These are phyloP conservation scores for Neoaliturus tenellus DNA, from an alignment of 2,888 invertebrate species.

Conservation along the genomic window DNA sequence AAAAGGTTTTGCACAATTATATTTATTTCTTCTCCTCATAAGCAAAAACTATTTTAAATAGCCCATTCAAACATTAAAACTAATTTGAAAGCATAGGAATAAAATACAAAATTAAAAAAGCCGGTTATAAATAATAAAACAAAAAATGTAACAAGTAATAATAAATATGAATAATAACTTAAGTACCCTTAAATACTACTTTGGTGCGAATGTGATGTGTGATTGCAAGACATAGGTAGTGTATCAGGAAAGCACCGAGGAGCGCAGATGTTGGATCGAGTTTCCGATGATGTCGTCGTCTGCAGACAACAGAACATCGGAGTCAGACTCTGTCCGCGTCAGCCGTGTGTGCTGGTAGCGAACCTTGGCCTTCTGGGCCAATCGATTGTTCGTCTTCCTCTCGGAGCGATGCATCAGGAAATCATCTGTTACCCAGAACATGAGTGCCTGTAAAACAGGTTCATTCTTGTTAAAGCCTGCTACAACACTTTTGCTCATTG, in stretches of 20 bases:
- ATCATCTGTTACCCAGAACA: conserved; percentile 92
- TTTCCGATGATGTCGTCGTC: conserved; percentile 79
- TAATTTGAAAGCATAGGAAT: background rate
- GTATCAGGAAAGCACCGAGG: conserved; percentile 45
- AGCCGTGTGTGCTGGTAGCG: conserved; percentile 78
- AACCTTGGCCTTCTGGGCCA: conserved; percentile 72
- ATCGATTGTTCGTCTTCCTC: conserved; percentile 64
- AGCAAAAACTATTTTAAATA: too few species aligned
- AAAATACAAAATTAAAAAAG: background rate
- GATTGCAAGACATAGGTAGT: background rate
- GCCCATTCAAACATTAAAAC: too few species aligned
- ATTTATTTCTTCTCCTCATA: too few species aligned
- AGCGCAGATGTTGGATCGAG: conserved; percentile 8
- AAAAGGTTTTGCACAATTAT: too few species aligned
- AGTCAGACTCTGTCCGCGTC: conserved; percentile 77
- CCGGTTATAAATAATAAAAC: conserved; percentile 14
- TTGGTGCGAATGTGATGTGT: conserved; percentile 6
- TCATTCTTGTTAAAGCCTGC: background rate
- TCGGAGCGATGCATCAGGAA: conserved; percentile 81
- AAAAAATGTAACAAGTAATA: conserved; percentile 16
- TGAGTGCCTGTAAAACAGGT: conserved; percentile 80
- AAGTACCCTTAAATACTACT: conserved; percentile 41
- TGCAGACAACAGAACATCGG: conserved; percentile 78
- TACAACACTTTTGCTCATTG: background rate
- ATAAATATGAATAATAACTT: conserved; percentile 4